phyloP scores from a whole-genome alignment of 2,797 vertebrate genomes.

The Lacerta agilis region DNA sequence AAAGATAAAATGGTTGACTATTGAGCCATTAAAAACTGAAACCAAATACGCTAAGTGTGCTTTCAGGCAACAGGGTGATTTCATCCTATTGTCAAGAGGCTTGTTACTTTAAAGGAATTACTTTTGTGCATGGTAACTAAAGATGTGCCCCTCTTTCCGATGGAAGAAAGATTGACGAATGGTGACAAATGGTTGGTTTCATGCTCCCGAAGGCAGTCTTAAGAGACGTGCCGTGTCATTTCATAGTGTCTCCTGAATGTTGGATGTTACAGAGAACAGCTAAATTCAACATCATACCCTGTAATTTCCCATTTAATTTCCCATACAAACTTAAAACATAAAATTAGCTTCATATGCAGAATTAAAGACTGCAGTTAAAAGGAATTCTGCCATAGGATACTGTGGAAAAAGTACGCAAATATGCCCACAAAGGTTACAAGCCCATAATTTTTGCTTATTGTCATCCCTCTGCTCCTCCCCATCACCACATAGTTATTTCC shows the following conservation, averaged over 20 bases:
- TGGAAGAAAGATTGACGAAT: neutral
- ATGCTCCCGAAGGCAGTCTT: neutral
- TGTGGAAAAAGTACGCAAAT: neutral
- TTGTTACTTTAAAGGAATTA: neutral
- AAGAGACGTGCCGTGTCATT: neutral
- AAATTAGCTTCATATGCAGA: neutral
- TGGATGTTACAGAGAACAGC: neutral
- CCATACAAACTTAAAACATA: neutral
- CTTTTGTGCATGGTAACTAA: neutral
- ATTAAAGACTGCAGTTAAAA: neutral
- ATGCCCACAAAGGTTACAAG: neutral
- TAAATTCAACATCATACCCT: neutral
- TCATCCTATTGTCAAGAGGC: constrained; percentile 24
- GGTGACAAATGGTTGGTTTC: constrained; percentile 29
- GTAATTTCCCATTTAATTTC: constrained; percentile 2
- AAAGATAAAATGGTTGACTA: constrained; percentile 7
- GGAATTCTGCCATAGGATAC: neutral
- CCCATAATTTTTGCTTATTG: neutral
- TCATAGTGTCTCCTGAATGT: neutral
- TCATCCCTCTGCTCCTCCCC: neutral
- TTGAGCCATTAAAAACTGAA: neutral
- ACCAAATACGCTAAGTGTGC: constrained; percentile 10
- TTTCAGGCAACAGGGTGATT: neutral
- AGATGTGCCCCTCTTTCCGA: constrained; percentile 7
- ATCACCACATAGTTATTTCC: neutral